phyloP scores from a whole-genome alignment of 1,140 invertebrate species.

The Cotesia chilonis region DNA sequence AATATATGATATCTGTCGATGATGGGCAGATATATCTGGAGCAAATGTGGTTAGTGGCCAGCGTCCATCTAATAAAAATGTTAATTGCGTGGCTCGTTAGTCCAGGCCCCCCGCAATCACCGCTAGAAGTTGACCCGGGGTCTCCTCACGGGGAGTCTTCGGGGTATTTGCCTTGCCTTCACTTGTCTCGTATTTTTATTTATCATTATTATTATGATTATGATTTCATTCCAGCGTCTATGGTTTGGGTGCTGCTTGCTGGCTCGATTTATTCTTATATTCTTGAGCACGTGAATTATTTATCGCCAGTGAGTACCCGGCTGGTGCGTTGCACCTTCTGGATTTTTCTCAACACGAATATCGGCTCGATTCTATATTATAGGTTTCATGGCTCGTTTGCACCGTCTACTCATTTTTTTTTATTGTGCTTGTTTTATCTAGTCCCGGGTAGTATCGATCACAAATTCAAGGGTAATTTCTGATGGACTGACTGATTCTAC shows the following conservation, averaged over 20 bases:
- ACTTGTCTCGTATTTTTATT: constrained; percentile 35
- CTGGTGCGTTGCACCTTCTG: constrained; percentile 24
- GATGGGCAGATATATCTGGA: constrained; percentile 9
- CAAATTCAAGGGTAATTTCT: constrained; percentile 37
- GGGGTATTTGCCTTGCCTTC: constrained; percentile 52
- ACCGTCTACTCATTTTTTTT: neutral
- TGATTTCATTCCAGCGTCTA: constrained; percentile 2
- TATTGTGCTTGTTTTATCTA: constrained; percentile 3
- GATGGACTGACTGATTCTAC: neutral
- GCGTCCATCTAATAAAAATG: constrained; percentile 62
- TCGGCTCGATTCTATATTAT: neutral
- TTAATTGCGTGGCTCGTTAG: constrained; percentile 66
- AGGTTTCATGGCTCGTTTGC: neutral
- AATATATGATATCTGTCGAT: too few relatives aligned
- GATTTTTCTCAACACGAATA: neutral
- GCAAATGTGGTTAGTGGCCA: constrained; percentile 13
- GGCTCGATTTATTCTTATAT: constrained; percentile 38
- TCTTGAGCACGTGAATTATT: constrained; percentile 52
- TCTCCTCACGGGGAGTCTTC: constrained; percentile 61
- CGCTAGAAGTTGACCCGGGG: constrained; percentile 59
- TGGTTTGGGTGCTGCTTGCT: neutral
- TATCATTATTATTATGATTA: constrained; percentile 35
- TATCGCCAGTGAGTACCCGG: constrained; percentile 49
- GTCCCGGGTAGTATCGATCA: constrained; percentile 36
- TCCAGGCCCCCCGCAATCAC: constrained; percentile 58